A percentile compares a stretch with the other conserved stretches of the same genome.
Conservation (phyloP, 2,888 invertebrate species). For the Creontiades dilutus region DNA sequence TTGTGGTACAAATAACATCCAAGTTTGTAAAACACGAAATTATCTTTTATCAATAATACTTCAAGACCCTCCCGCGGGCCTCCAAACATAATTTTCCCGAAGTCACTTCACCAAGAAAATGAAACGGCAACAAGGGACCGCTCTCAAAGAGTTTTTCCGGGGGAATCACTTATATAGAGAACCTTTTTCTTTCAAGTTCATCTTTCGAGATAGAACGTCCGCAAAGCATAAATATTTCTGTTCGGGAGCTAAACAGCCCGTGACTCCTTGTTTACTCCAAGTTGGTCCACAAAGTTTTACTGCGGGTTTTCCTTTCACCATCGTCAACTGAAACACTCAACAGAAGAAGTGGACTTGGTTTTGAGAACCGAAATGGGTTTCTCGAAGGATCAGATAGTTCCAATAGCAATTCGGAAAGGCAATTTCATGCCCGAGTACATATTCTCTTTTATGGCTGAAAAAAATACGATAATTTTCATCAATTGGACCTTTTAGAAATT, state of each 20-base stretch:
- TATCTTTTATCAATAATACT: background rate
- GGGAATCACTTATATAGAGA: background rate
- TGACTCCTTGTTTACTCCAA: background rate
- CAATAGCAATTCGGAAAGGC: too few relatives aligned
- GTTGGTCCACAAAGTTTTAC: background rate
- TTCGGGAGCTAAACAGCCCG: conserved; percentile 13
- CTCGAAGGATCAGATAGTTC: background rate
- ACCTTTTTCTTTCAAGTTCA: conserved; percentile 2
- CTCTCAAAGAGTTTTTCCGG: background rate
- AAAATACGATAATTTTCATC: too few relatives aligned
- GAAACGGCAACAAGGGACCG: background rate
- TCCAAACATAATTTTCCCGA: background rate
- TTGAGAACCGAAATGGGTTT: background rate
- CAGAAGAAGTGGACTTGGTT: background rate
- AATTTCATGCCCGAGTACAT: too few relatives aligned
- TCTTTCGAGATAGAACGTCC: conserved; percentile 11
- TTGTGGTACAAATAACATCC: too few relatives aligned
- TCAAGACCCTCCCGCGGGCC: background rate
- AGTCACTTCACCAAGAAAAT: background rate
- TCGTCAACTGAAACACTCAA: background rate
- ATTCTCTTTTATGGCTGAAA: too few relatives aligned
- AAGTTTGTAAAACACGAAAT: background rate
- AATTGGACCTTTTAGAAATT: too few relatives aligned
- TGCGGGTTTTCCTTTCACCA: background rate
- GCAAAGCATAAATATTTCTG: conserved; percentile 22